Percentiles rank a stretch among this genome's conserved stretches.
These are phyloP conservation scores for Metalampra italica DNA, from an alignment of 2,888 invertebrate species.

Conservation along the genomic window DNA sequence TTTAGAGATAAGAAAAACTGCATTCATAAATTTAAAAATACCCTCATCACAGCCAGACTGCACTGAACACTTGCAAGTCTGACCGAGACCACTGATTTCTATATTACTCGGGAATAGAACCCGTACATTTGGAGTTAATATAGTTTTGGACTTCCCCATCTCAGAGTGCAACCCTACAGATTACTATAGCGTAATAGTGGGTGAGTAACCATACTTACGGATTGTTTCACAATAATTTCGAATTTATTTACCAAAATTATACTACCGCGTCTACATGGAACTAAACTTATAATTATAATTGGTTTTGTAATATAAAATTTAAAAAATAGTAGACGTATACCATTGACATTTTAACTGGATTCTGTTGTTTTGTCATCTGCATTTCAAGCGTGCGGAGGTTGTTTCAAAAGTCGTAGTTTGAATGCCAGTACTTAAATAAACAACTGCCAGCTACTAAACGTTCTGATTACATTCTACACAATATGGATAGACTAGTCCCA, in stretches of 20 bases:
- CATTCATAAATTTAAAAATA: too few relatives aligned
- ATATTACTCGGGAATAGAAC: too few relatives aligned
- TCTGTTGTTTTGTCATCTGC: conserved; percentile 8
- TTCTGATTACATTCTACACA: neutral
- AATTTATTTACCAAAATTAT: conserved; percentile 27
- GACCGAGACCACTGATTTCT: too few relatives aligned
- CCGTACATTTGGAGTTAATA: too few relatives aligned
- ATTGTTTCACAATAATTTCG: conserved; percentile 56
- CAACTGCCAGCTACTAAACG: neutral
- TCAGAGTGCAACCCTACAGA: too few relatives aligned
- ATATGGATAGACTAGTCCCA: too few relatives aligned
- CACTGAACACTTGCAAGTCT: too few relatives aligned
- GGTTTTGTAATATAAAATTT: conserved; percentile 29
- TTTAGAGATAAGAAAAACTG: too few relatives aligned
- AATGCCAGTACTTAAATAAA: neutral
- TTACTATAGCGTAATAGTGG: neutral
- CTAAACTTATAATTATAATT: conserved; percentile 37
- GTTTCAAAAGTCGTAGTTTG: too few relatives aligned
- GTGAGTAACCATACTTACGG: conserved; percentile 14
- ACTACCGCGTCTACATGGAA: conserved; percentile 43
- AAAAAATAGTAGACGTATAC: conserved; percentile 30
- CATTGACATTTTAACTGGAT: conserved; percentile 34
- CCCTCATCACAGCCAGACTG: too few relatives aligned
- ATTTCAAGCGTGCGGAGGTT: too few relatives aligned
- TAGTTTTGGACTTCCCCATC: too few relatives aligned